Percentiles rank a stretch among this genome's conserved stretches.
phyloP scores from a whole-genome alignment of 2,888 invertebrate genomes.

The Drosophila pullipes region DNA sequence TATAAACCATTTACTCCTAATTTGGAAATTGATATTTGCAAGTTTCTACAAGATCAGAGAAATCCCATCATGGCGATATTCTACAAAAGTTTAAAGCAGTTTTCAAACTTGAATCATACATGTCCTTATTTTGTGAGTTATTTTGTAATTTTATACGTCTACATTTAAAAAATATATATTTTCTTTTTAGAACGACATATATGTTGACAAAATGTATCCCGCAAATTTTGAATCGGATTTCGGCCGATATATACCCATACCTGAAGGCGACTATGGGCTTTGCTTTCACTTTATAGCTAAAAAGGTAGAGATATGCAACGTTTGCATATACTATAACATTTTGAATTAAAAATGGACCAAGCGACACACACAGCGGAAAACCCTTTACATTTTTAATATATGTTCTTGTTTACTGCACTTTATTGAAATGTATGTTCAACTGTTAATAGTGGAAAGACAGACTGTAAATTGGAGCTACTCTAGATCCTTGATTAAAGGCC shows the following conservation, averaged over 20 bases:
- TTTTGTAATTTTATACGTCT: no score
- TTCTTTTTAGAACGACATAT: slow-evolving; percentile 20
- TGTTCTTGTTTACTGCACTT: background rate
- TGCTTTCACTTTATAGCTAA: accelerated
- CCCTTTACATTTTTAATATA: background rate
- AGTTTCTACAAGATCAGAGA: background rate
- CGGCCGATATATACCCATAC: slow-evolving; percentile 3
- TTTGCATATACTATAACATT: background rate
- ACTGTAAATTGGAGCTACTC: background rate
- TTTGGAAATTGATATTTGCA: background rate
- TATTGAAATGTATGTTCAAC: background rate
- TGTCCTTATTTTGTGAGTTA: background rate
- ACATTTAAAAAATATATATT: background rate
- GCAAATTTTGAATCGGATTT: slow-evolving; percentile 4
- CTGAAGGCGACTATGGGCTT: slow-evolving; percentile 27
- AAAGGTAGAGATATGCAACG: background rate
- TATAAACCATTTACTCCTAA: background rate
- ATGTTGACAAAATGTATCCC: slow-evolving; percentile 16
- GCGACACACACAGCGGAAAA: background rate
- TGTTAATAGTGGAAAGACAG: background rate
- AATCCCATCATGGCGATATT: background rate
- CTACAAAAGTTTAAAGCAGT: background rate
- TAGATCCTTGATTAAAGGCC: no score
- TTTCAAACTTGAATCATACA: background rate
- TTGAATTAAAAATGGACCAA: background rate